phyloP scores from a whole-genome alignment of 1,140 invertebrate genomes.

The Anoplophora glabripennis region DNA sequence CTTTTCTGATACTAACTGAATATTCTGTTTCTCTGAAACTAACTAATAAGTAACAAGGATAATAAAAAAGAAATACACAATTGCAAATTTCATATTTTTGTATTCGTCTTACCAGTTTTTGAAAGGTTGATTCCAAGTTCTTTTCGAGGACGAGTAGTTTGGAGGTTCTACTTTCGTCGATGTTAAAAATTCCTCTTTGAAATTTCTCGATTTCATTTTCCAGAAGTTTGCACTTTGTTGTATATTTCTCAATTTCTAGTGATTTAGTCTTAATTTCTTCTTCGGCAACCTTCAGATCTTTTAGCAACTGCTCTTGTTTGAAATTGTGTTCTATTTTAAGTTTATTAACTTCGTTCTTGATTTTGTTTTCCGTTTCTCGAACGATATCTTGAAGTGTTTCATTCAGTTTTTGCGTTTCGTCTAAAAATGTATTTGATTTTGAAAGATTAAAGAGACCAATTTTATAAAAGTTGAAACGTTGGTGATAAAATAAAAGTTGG shows the following conservation, averaged over 20 bases:
- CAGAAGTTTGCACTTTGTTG: slow-evolving; percentile 28
- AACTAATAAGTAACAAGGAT: slow-evolving; percentile 26
- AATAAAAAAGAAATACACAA: not conserved
- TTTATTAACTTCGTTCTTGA: slow-evolving; percentile 29
- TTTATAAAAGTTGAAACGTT: too few relatives aligned
- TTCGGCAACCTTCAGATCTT: slow-evolving; percentile 25
- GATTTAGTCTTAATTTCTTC: slow-evolving; percentile 31
- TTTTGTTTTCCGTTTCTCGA: slow-evolving; percentile 27
- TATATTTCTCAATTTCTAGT: slow-evolving; percentile 32
- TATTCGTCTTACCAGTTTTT: slow-evolving; percentile 38
- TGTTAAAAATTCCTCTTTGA: slow-evolving; percentile 22
- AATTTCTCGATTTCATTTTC: slow-evolving; percentile 35
- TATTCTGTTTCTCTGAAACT: slow-evolving; percentile 46
- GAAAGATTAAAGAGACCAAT: too few relatives aligned
- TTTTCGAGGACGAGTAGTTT: slow-evolving; percentile 42
- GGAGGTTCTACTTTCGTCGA: slow-evolving; percentile 30
- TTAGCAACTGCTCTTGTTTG: slow-evolving; percentile 28
- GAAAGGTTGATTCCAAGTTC: slow-evolving; percentile 42
- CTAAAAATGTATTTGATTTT: slow-evolving; percentile 7
- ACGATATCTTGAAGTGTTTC: slow-evolving; percentile 18
- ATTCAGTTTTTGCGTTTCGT: slow-evolving; percentile 26
- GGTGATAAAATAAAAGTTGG: too few relatives aligned
- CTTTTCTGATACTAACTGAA: slow-evolving; percentile 45
- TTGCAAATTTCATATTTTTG: not conserved
- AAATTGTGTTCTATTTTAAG: slow-evolving; percentile 27